Base-by-base conservation (phyloP, 2,797 vertebrate species). In the Argyrosomus regius region DNA sequence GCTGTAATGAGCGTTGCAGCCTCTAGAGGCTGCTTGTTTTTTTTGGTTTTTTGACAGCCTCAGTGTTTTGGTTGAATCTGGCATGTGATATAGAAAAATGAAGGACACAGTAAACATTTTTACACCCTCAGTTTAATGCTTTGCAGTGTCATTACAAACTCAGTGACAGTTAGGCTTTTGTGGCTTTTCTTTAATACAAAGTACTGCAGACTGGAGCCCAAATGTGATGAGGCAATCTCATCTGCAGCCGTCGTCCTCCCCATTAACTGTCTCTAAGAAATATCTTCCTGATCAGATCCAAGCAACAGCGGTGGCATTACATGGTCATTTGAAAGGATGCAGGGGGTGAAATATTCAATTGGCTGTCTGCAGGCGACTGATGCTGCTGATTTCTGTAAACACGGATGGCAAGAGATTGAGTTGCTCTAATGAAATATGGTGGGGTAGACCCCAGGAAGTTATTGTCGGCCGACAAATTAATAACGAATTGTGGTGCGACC, bases 401-500 rank as follows among this genome's bases (percentile, higher is more conserved):
- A 89, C 65, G 54, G 82, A 71, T 57, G 48, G 53, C 74, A 64
- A 88, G 87, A 84, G 77, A 91, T 86, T 72, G 90, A 78, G 78
- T 58, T 74, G 72, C 71, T 88, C 82, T 61, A 63, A 83, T 87
- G 81, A 83, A 78, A 84, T 83, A 83, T 71, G 85, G 58, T 41
- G 22, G 74, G 63, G 64, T 72, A 77, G 63, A 86, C 88, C 81
- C 64, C 82, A 63, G 80, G 78, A 93, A 81, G 82, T 84, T 71
- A 82, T 79, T 90, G 83, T 88, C 84, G 45, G 72, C 66, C 84
- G 87, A 84, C 78, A 89, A 92, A 93, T 93, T 90, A 93, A 91
- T 90, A 89, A 91, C 35, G 16, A 78, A 84, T 87, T 89, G 88
- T 66, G 24, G 43, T 41, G 56, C 82, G 89, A 92, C 89, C 87